Base-by-base conservation (phyloP, 2,113 vertebrate species). In the Typhlomys cinereus region DNA sequence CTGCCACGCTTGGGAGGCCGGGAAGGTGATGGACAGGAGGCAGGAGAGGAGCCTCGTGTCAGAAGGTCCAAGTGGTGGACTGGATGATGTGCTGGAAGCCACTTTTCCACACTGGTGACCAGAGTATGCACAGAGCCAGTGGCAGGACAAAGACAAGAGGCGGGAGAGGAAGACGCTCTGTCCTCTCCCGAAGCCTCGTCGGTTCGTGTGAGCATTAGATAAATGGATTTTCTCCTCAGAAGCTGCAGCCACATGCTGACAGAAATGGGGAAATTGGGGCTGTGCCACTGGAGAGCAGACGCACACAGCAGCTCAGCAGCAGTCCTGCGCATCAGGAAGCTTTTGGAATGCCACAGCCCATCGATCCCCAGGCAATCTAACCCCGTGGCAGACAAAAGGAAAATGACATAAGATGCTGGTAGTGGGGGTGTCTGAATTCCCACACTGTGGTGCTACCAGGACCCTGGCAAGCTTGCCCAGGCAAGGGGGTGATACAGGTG, bases 221-320 rank as follows among this genome's bases (percentile, higher is more conserved):
- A 86, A 89, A 80, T 50, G 14, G 66, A 59, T 69, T 82, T 88
- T 70, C 89, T 94, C 75, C 92, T 83, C 61, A 31, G 88, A 70
- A 71, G 4, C 69, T 36, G 23, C 52, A 8, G 59, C 13, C 10
- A 0, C 88, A 69, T 0, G n/a, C 82, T 79, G 88, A 52, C 29
- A 11, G 34, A 81, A 36, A 61, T n/a, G 12, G 41, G 54, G 70
- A 88, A 46, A 29, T 27, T 31, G 25, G 25, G 73, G n/a, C 34
- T n/a, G n/a, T 96, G 88, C 31, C 39, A 76, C 1, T 71, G 69
- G 59, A 84, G 62, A 73, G 21, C 10, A 0, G 75, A 71, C 10
- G 10, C 27, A 92, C 85, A 94, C 39, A 44, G 64, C 62, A 87
- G 59, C 84, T 48, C 91, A 83, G 70, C 36, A 34, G 85, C 41